Conservation (phyloP, 2,113 vertebrate species). For the Stegostoma tigrinum region DNA sequence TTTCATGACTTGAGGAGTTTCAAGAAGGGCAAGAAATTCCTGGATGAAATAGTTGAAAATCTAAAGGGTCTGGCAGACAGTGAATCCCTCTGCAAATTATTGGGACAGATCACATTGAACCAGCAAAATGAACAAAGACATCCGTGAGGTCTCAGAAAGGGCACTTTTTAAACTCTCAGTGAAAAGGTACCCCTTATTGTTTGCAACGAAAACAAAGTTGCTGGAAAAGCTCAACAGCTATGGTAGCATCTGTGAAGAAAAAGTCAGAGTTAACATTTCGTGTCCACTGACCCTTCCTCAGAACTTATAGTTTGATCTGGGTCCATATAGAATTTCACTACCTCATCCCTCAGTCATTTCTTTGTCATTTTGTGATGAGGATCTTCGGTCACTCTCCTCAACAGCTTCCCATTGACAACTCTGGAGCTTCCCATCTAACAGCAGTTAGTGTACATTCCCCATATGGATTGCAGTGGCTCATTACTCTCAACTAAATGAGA, state of each 20-base stretch:
- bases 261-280: too few species aligned
- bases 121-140: background rate
- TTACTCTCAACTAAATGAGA: background rate
- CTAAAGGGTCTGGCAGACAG: constrained; percentile 74
- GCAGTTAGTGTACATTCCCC: background rate
- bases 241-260: too few species aligned
- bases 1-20: constrained; percentile 72
- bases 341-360: too few species aligned
- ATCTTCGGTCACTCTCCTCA: background rate
- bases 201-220: too few species aligned
- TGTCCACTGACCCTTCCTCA: too few species aligned
- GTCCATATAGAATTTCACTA: background rate
- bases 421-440: background rate
- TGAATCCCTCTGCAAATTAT: constrained; percentile 73
- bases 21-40: constrained; percentile 72
- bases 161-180: background rate
- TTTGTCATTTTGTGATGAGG: background rate
- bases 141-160: background rate
- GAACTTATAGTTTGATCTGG: constrained; percentile 43
- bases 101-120: constrained; percentile 44
- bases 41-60: constrained; percentile 75
- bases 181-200: constrained; percentile 32
- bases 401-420: background rate
- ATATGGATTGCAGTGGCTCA: background rate
- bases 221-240: too few species aligned